Evolutionary conservation across 1,140 invertebrate genomes (phyloP), one percentile per base, ranked within the genome.

Genomic region (Hycleus phaleratus): DNA sequence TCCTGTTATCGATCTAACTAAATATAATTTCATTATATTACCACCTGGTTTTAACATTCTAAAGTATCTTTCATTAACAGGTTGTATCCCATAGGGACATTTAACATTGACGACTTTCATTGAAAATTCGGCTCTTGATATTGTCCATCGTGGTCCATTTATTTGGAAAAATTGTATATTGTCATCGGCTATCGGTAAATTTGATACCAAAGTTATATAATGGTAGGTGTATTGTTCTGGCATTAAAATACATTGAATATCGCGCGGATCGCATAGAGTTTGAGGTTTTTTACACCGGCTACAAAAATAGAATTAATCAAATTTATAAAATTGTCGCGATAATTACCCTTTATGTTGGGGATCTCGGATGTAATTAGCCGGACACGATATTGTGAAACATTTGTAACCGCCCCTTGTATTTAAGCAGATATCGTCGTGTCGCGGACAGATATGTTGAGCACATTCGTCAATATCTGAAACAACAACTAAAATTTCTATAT

Each of bases 381-480:
- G 94, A 73, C 96, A 98, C 26, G 81, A 78, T 46, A 97, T 88
- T 6, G 76, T 77, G 52, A 92, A 90, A 70, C 96, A 98, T 61
- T 90, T 85, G 71, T 82, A 93, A 58, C 88, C 81, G 1, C 96
- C 96, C 46, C 88, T 78, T 0, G 85, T 92, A 72, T 99, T 98
- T 51, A 95, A 83, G 71, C 96, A 99, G 26, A 90, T 84, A 63
- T 93, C 84, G 48, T 88, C 84, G 0, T 73, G 61, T 38, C 80
- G 80, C 53, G 78, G 81, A 58, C 85, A 87, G 2, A 82, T 78
- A 7, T 77, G 78, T 1, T 72, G 72, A n/a, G 79, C 76, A 68
- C 93, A 97, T 74, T 97, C 94, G 71, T 97, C 86, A 60, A 95
- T 87, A 77, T 97, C 93, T 86, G 65, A 7, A 74, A 73, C 51